Conservation (phyloP, 2,888 invertebrate species). For the Agriopis aurantiaria region DNA sequence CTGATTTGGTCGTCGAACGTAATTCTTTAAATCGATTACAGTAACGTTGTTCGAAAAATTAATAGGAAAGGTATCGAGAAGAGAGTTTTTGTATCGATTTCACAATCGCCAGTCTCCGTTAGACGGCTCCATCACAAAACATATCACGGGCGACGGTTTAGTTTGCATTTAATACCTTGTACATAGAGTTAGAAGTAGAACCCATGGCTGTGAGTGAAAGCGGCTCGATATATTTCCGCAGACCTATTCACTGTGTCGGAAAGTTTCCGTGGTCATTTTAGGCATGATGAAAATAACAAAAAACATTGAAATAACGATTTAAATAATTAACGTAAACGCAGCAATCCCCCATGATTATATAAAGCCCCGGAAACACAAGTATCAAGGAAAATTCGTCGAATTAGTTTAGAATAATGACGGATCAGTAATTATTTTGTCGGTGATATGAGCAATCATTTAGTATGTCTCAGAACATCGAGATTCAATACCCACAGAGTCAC, state of each 20-base stretch:
- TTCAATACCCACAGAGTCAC: too few species aligned
- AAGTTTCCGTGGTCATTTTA: not conserved
- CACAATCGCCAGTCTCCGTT: conserved; percentile 23
- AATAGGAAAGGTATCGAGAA: not conserved
- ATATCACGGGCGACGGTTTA: conserved; percentile 52
- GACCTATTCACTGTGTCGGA: not conserved
- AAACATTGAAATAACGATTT: too few species aligned
- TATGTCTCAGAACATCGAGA: too few species aligned
- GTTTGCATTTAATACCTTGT: conserved; percentile 63
- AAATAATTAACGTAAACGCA: too few species aligned
- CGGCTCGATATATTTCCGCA: conserved; percentile 19
- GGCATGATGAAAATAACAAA: too few species aligned
- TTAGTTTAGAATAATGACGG: too few species aligned
- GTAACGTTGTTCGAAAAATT: not conserved
- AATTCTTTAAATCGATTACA: not conserved
- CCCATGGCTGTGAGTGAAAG: conserved; percentile 45
- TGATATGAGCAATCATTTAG: too few species aligned
- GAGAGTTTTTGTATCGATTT: conserved; percentile 4
- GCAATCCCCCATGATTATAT: too few species aligned
- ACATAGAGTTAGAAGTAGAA: conserved; percentile 41
- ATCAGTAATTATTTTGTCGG: too few species aligned
- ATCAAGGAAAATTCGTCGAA: too few species aligned
- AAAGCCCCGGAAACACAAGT: too few species aligned
- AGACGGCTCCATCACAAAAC: conserved; percentile 39
- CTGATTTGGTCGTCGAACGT: not conserved